A percentile compares a stretch with the other conserved stretches of the same genome.
Evolutionary conservation across 2,888 invertebrate species (phyloP).

Genomic region (Orthosia cruda): DNA sequence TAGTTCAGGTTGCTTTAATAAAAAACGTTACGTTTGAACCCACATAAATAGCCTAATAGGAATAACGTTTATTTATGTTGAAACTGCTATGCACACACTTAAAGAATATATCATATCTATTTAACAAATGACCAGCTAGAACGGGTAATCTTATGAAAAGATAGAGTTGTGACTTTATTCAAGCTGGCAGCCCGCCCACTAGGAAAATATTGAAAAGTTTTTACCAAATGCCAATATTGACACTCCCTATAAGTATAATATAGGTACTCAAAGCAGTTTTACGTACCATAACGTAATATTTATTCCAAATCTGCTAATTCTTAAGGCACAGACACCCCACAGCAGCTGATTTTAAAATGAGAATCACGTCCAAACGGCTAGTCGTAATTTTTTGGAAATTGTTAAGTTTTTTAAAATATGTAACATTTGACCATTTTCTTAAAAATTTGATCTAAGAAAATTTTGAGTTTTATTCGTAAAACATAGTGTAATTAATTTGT

Average conservation of each 20-base stretch:
- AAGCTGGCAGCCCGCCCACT: conserved; percentile 46
- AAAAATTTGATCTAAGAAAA: too few relatives aligned
- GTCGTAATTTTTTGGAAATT: too few relatives aligned
- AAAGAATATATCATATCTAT: background rate
- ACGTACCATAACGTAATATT: conserved; percentile 5
- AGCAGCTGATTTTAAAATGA: too few relatives aligned
- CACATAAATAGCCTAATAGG: background rate
- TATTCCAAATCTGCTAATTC: conserved; percentile 33
- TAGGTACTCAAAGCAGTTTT: background rate
- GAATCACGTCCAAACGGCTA: too few relatives aligned
- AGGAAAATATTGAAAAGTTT: conserved; percentile 30
- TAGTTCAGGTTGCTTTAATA: background rate
- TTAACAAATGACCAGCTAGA: background rate
- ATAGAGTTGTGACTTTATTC: conserved; percentile 33
- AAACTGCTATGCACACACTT: background rate
- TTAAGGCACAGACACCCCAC: background rate
- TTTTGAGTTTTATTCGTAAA: too few relatives aligned
- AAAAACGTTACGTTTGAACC: background rate
- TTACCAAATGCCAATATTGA: background rate
- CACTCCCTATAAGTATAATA: background rate
- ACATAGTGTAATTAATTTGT: too few relatives aligned
- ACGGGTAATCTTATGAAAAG: background rate
- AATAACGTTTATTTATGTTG: background rate
- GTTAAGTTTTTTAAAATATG: too few relatives aligned
- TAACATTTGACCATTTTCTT: too few relatives aligned